Evolutionary conservation across 1,140 invertebrate genomes (phyloP), one percentile per base, ranked within the genome.

Genomic region (Cheumatopsyche charites): DNA sequence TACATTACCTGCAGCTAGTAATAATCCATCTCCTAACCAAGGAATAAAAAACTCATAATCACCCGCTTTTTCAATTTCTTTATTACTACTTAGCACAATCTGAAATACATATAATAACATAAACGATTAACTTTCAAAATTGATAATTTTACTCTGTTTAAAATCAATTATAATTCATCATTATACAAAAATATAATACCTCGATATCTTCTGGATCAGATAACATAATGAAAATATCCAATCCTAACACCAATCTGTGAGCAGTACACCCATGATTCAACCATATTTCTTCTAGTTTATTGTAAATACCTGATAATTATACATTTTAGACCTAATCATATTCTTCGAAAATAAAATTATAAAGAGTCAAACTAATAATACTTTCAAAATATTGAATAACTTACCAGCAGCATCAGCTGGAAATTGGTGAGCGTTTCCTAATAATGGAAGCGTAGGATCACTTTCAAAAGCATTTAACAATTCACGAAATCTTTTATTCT

Each of bases 11-110:
- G 65, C 62, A 63, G 42, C 42, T 26, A 73, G 42, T 7, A 77
- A 47, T n/a, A 76, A 43, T 23, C 77, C 76, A 74, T 74, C 29
- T 3, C 72, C 73, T 15, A 77, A 62, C 76, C 76, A 74, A 15
- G 49, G 42, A 4, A 1, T 12, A 1, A 78, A 58, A 65, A 79
- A 47, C 79, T 78, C 69, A 78, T 79, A 66, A 66, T 79, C 25
- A 73, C 67, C 41, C 75, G 75, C 74, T 77, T 79, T 73, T 52
- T 55, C 43, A 29, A 74, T 42, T 29, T 74, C 70, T 62, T 65
- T 67, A 26, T 67, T 74, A 36, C 36, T 71, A 7, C 43, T 15
- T 29, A 74, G 36, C 1, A 74, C 13, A 11, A 42, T 55, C 68
- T 74, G 36, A 36, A n/a, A n/a, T 43, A 70, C 41, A 66, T 63